Conservation (phyloP, 2,888 invertebrate species). For the Autographa gamma region DNA sequence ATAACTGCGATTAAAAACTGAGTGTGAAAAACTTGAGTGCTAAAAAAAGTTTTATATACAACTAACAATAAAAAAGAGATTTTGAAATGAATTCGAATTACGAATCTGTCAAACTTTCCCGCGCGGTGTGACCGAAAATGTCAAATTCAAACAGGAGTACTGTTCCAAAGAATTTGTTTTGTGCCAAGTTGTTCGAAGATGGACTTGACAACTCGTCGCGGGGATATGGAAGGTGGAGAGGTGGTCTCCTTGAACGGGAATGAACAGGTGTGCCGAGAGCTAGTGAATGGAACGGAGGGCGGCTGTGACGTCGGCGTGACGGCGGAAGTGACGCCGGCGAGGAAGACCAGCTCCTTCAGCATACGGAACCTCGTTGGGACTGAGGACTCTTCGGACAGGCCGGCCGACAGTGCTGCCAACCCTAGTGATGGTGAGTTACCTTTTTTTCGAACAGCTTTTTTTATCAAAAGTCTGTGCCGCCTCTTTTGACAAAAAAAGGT, state of each 20-base stretch:
- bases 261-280: conserved; percentile 73
- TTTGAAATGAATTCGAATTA: conserved; percentile 63
- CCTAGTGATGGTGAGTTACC: conserved; percentile 77
- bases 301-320: conserved; percentile 77
- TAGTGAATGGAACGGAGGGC: conserved; percentile 75
- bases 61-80: conserved; percentile 21
- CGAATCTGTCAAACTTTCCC: conserved; percentile 52
- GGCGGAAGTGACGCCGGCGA: conserved; percentile 71
- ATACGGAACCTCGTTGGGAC: conserved; percentile 83
- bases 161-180: conserved; percentile 58
- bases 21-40: conserved; percentile 29
- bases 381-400: conserved; percentile 71
- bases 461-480: too few species aligned
- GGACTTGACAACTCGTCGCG: conserved; percentile 86
- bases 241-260: conserved; percentile 69
- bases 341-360: conserved; percentile 82
- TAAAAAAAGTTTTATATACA: conserved; percentile 15
- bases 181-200: conserved; percentile 71
- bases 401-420: conserved; percentile 75
- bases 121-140: conserved; percentile 63
- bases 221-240: conserved; percentile 71
- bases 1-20: conserved; percentile 39
- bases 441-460: not conserved
- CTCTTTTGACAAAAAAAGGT: not conserved
- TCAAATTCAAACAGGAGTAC: conserved; percentile 59